Percentiles rank a stretch among this genome's conserved stretches.
Conservation (phyloP, 2,113 vertebrate genomes). For the Stomatorhinus ivindoensis region DNA sequence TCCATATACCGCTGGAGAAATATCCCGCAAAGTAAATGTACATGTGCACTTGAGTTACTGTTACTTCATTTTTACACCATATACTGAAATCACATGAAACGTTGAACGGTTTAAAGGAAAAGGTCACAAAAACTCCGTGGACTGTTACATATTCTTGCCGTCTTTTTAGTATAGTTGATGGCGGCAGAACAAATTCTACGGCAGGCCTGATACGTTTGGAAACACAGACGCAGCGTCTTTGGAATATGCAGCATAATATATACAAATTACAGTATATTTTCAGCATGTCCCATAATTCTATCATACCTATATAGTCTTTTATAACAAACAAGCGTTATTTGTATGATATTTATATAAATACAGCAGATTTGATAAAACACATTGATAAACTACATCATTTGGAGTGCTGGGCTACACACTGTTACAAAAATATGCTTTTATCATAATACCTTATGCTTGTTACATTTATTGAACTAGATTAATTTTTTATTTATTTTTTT, state of each 20-base stretch:
- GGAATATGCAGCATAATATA: background rate
- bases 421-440: background rate
- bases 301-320: background rate
- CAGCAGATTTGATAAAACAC: background rate
- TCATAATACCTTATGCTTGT: background rate
- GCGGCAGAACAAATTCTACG: background rate
- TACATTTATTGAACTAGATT: background rate
- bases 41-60: background rate
- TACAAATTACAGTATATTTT: background rate
- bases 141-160: background rate
- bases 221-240: background rate
- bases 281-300: background rate
- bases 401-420: background rate
- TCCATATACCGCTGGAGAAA: background rate
- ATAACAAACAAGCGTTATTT: background rate
- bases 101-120: background rate
- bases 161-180: background rate
- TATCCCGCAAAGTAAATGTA: background rate
- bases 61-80: background rate
- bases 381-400: background rate
- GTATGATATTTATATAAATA: background rate
- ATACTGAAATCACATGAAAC: background rate
- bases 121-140: background rate
- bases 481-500: no score
- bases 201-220: background rate